Base-by-base conservation (phyloP, 2,888 invertebrate species). In the Apamea crenata region DNA sequence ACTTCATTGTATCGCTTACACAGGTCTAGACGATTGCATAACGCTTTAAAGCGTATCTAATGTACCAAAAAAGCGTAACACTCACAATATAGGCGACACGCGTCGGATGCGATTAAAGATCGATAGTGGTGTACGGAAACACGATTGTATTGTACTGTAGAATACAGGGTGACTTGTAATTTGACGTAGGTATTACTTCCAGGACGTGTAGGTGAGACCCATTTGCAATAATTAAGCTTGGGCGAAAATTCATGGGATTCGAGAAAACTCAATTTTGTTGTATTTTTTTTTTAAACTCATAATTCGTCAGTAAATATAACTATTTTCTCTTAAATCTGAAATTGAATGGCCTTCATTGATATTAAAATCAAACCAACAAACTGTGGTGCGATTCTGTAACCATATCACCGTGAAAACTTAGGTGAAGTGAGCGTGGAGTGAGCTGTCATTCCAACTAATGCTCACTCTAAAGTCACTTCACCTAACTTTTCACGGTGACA, bases 1-100 rank as follows among this genome's bases (percentile, higher is more conserved):
- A 61, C 29, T 14, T 32, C 63, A 16, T 66, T 69, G 74, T 50
- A 63, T 63, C 16, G 47, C 21, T 65, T 21, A 32, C 59, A 29
- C 53, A 47, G 0, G 53, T 80, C 65, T 77, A 74, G 74, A 66
- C 67, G 65, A 69, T 77, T 75, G 40, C 72, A n/a, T 53, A 72
- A 77, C 29, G n/a, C 25, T 50, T 25, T 53, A 29, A 68, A 66
- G 65, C 81, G 66, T 75, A 36, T 32, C 81, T 63, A 84, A 84
- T 72, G 53, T 25, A 32, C 16, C 10, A 75, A 81, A 85, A 66
- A 68, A 68, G 73, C 73, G 74, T 75, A 69, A 73, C 74, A 21
- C 29, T 66, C 6, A 53, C 69, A 70, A 69, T 65, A 56, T 16
- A 75, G 61, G 74, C 74, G 81, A 77, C 63, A 81, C 74, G 80